Evolutionary conservation across 2,797 vertebrate genomes (phyloP), one percentile per base, ranked within the genome.

Genomic region (Orestias chungarensis): DNA sequence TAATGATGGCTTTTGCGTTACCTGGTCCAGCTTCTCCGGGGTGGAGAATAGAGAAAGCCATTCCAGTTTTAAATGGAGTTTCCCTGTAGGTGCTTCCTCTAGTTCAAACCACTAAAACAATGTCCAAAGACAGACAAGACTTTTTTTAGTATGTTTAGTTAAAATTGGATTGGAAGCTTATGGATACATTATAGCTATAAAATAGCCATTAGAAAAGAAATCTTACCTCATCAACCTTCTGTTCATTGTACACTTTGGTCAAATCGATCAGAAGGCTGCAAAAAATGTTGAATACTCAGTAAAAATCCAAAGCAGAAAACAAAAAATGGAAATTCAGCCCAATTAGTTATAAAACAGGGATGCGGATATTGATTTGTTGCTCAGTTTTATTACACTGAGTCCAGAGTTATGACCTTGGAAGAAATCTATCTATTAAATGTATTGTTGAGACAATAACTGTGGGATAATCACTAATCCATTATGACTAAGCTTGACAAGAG

Each of bases 201-300:
- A 44, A 64, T 29, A 6, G 2, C 31, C 18, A 29, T 6, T 0
- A 20, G 5, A 29, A 6, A 66, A 61, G 23, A 7, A 8, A 20
- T 17, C 88, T 94, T 93, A 99, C 98, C 94, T 98, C 96, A 82
- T 99, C 98, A 64, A 99, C 94, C 75, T 96, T 96, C 88, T 96
- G 96, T 54, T 97, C 96, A 85, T 97, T 97, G 87, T 97, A 94
- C 82, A 99, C 94, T 92, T 99, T 96, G 23, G 86, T 93, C 87
- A 99, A 93, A 89, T 98, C 97, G 83, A 99, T 97, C 96, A 97
- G 95, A 76, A 99, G 93, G 89, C 98, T 99, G 89, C 3, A 82
- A 88, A 74, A 43, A 74, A 57, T 71, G 33, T 64, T 29, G 85
- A 74, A 86, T 68, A 54, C 80, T 82, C 69, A 83, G 68, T 75